A percentile compares a stretch with the other conserved stretches of the same genome.
Evolutionary conservation across 1,140 invertebrate genomes (phyloP).

Genomic region (Aphelinus certus): DNA sequence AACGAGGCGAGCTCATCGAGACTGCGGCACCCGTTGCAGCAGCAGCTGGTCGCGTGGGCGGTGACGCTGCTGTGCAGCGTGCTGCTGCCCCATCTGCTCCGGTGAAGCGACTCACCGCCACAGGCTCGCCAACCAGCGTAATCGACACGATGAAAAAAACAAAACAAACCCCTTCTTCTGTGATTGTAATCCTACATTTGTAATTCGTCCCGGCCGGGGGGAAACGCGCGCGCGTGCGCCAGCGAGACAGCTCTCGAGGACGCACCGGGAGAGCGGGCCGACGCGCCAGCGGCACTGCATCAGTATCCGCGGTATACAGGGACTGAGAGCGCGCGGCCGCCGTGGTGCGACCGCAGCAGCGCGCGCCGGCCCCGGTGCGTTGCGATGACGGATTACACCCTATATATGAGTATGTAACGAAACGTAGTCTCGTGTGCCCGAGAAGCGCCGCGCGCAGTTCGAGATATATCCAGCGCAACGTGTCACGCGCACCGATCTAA

Average conservation of each 20-base stretch:
- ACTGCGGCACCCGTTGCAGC: slow-evolving; percentile 23
- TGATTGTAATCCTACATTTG: slow-evolving; percentile 65
- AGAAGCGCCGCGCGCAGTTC: no score
- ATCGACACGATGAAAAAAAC: slow-evolving; percentile 39
- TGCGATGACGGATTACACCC: slow-evolving; percentile 13
- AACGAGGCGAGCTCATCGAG: slow-evolving; percentile 52
- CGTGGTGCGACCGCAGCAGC: slow-evolving; percentile 43
- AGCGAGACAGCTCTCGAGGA: no score
- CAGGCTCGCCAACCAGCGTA: background rate
- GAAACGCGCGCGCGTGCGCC: background rate
- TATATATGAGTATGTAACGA: no score
- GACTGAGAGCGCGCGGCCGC: slow-evolving; percentile 31
- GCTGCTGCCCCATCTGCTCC: slow-evolving; percentile 56
- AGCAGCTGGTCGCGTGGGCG: slow-evolving; percentile 41
- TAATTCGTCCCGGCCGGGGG: slow-evolving; percentile 61
- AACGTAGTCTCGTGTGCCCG: no score
- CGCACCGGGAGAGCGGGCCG: no score
- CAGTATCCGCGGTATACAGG: background rate
- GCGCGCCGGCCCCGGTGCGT: slow-evolving; percentile 4
- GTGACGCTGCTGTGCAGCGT: slow-evolving; percentile 54
- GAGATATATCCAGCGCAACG: no score
- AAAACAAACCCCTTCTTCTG: slow-evolving; percentile 62
- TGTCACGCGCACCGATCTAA: slow-evolving; percentile 14
- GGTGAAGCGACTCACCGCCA: slow-evolving; percentile 59
- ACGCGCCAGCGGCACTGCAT: background rate